A percentile compares a stretch with the other conserved stretches of the same genome.
Conservation (phyloP, 2,797 vertebrate genomes). For the Sphenopsis melanotis region DNA sequence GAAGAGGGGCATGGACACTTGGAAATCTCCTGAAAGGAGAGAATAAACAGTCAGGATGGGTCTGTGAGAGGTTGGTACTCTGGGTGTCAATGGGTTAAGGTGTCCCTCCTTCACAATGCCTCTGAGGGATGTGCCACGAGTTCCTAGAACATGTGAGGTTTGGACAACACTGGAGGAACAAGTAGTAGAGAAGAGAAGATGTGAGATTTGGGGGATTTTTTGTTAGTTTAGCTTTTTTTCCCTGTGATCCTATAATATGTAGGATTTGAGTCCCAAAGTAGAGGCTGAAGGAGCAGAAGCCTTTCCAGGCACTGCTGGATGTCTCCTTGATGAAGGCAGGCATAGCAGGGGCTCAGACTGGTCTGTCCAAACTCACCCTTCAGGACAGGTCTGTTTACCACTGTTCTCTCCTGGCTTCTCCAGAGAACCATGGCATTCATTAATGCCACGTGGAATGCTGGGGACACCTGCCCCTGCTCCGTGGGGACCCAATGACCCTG, state of each 20-base stretch:
- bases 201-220: rapidly evolving
- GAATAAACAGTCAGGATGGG: neutral
- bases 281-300: neutral
- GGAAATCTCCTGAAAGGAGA: neutral
- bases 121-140: rapidly evolving
- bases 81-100: neutral
- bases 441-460: neutral
- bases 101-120: too few species aligned
- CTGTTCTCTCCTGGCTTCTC: neutral
- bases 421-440: neutral
- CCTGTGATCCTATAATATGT: rapidly evolving
- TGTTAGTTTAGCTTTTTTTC: neutral
- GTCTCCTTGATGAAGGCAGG: rapidly evolving
- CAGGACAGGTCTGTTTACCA: neutral
- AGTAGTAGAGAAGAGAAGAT: neutral
- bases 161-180: neutral
- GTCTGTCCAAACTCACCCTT: rapidly evolving
- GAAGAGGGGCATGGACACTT: neutral
- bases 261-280: neutral
- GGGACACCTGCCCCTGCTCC: neutral
- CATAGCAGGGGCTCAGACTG: neutral
- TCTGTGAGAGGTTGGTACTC: neutral
- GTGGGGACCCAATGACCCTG: neutral
- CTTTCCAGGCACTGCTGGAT: neutral
- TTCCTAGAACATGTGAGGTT: neutral